Conservation (phyloP, 2,797 vertebrate species). For the Crocodylus rhombifer region DNA sequence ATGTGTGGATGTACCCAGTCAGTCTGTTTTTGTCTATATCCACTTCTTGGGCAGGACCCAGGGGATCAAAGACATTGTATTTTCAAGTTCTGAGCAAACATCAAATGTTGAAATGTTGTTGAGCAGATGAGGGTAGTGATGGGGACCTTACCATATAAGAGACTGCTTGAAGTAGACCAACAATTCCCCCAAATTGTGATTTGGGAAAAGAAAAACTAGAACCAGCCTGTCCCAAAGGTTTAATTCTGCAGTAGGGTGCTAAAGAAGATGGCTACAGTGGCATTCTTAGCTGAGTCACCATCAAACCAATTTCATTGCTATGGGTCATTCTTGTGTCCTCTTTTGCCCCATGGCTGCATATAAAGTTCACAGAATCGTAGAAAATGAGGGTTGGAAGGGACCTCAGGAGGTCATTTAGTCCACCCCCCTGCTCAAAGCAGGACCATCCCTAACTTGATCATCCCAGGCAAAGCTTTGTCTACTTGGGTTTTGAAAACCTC, state of each 20-base stretch:
- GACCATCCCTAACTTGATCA: too few species aligned
- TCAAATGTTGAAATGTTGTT: neutral
- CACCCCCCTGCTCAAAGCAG: too few species aligned
- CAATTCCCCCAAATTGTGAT: neutral
- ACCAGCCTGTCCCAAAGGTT: neutral
- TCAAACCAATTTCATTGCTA: neutral
- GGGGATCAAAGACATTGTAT: neutral
- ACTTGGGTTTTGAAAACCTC: too few species aligned
- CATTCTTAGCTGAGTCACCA: too few species aligned
- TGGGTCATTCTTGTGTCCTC: accelerated
- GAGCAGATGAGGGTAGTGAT: neutral
- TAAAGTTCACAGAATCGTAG: too few species aligned
- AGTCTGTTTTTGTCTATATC: too few species aligned
- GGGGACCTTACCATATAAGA: neutral
- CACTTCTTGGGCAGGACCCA: neutral
- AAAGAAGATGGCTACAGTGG: neutral
- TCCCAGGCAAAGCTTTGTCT: too few species aligned
- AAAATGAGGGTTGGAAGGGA: too few species aligned
- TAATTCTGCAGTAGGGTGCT: neutral
- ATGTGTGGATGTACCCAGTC: too few species aligned
- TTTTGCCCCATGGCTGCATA: neutral
- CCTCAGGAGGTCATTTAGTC: too few species aligned
- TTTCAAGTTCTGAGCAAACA: neutral
- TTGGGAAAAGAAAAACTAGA: neutral
- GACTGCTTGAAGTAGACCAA: neutral